phyloP scores from a whole-genome alignment of 2,113 vertebrate genomes.

The Meles meles region DNA sequence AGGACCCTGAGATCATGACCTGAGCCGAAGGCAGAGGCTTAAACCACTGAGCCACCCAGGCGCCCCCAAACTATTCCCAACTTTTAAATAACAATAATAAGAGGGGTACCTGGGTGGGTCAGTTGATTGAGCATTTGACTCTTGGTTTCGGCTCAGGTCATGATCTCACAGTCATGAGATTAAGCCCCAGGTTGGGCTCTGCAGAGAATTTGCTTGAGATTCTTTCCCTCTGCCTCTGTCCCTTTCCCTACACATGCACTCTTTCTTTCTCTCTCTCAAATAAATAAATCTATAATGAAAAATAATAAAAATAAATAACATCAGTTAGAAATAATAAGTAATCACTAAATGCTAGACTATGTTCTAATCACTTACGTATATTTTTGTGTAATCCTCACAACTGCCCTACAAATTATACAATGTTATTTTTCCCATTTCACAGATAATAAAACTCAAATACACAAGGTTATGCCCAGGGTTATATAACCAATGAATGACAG shows the following conservation, averaged over 20 bases:
- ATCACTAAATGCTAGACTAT: background rate
- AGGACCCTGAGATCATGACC: no score
- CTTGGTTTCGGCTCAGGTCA: background rate
- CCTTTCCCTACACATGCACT: background rate
- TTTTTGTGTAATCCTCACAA: background rate
- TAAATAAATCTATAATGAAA: background rate
- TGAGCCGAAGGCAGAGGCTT: no score
- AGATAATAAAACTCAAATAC: background rate
- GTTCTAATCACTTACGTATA: background rate
- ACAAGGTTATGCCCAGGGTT: background rate
- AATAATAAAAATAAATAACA: background rate
- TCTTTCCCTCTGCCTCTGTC: background rate
- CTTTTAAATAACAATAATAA: background rate
- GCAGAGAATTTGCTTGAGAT: background rate
- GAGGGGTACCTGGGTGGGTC: background rate
- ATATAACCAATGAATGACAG: background rate
- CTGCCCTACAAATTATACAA: background rate
- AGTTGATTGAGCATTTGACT: background rate
- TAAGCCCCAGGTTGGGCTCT: background rate
- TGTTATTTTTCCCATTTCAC: background rate
- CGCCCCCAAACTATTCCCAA: background rate
- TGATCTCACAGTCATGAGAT: background rate
- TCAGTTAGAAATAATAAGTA: background rate
- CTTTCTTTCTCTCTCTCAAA: background rate
- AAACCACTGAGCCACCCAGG: no score